Evolutionary conservation across 64 coral and sea anemone genomes (phyloP).

Genomic region (Orbicella faveolata): DNA sequence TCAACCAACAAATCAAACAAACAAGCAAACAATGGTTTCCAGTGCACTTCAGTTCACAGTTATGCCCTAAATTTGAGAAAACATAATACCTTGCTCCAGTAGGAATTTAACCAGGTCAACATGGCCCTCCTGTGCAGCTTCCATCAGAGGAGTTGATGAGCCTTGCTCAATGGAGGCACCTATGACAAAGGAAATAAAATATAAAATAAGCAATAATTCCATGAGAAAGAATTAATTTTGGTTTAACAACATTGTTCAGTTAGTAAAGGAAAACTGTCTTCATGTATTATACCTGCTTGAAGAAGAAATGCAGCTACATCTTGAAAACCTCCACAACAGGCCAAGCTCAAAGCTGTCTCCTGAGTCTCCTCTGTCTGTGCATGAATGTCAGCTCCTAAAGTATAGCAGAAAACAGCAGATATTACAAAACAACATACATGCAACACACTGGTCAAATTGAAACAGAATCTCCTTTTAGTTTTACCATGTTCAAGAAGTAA

Average conservation of each 20-base stretch:
- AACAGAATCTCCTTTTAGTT: not conserved
- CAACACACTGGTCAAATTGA: not conserved
- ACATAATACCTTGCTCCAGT: conserved; percentile 64
- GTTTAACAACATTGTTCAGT: not conserved
- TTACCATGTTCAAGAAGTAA: conserved; percentile 89
- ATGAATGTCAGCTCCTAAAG: conserved; percentile 92
- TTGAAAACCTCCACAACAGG: conserved; percentile 98
- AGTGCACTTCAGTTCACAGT: not conserved
- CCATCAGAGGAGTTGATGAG: conserved; percentile 97
- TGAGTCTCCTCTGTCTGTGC: conserved; percentile 98
- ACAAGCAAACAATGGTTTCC: too few species aligned
- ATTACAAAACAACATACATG: not conserved
- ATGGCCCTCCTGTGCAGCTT: conserved; percentile 97
- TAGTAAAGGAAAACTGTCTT: not conserved
- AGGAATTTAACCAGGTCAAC: conserved; percentile 97
- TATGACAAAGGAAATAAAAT: conserved; percentile 24
- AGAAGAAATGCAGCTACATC: conserved; percentile 97
- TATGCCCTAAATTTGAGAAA: not conserved
- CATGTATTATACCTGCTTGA: conserved; percentile 61
- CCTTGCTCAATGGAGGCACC: conserved; percentile 98
- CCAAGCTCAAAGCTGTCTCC: conserved; percentile 91
- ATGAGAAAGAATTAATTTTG: not conserved
- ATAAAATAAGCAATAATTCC: not conserved
- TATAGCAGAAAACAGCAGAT: too few species aligned
- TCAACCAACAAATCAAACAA: too few species aligned